Conservation (phyloP, 2,888 invertebrate genomes). For the Pseudococcus longispinus region DNA sequence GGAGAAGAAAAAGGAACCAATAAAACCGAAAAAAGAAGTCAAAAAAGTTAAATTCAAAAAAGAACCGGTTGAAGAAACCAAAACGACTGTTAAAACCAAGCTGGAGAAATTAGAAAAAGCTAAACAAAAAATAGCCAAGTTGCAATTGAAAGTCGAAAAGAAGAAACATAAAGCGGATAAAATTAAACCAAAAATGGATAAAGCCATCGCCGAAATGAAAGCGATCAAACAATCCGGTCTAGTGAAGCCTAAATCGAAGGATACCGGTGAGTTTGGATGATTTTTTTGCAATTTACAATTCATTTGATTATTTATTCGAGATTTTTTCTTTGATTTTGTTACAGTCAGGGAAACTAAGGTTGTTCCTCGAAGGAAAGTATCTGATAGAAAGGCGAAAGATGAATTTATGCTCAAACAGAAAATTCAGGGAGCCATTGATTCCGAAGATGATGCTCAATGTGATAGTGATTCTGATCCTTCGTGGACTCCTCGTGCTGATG, state of each 20-base stretch:
- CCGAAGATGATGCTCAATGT: constrained; percentile 43
- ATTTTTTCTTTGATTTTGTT: not conserved
- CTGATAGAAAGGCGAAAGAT: constrained; percentile 54
- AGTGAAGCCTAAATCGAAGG: constrained; percentile 8
- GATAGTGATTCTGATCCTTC: constrained; percentile 56
- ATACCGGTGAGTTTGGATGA: not conserved
- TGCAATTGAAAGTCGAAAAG: constrained; percentile 37
- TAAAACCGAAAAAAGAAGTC: constrained; percentile 19
- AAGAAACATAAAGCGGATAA: constrained; percentile 41
- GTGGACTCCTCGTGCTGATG: constrained; percentile 47
- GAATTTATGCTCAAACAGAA: constrained; percentile 11
- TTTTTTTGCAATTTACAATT: not conserved
- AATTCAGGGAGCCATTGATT: constrained; percentile 38
- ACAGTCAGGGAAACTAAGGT: constrained; percentile 20
- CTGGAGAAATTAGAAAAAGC: constrained; percentile 34
- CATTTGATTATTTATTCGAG: not conserved
- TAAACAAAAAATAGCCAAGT: constrained; percentile 41
- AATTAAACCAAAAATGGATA: constrained; percentile 46
- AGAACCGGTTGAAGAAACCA: not conserved
- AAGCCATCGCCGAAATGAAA: constrained; percentile 46
- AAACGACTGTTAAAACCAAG: constrained; percentile 22
- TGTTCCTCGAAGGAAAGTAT: constrained; percentile 45
- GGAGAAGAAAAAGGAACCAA: constrained; percentile 19
- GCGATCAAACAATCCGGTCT: constrained; percentile 25
- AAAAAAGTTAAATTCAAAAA: not conserved